These are phyloP conservation scores for Dipodomys ordii DNA, from an alignment of 2,113 vertebrate species.

Conservation along the genomic window DNA sequence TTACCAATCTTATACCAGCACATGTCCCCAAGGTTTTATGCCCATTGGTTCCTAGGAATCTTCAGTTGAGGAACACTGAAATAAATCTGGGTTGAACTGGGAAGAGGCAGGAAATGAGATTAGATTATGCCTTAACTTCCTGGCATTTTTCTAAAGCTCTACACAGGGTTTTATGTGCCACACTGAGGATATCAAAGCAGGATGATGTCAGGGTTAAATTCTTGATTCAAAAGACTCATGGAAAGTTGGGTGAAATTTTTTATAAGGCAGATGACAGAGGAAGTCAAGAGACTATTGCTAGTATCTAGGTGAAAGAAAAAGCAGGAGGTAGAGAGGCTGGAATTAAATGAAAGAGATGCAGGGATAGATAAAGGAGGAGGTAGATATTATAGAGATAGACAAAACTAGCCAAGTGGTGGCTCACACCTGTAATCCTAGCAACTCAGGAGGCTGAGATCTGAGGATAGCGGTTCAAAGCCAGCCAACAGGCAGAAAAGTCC, in stretches of 20 bases:
- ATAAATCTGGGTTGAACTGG: neutral
- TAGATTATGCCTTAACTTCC: neutral
- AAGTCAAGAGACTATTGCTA: neutral
- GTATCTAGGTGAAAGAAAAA: neutral
- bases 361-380: neutral
- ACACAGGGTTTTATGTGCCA: neutral
- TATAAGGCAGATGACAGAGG: neutral
- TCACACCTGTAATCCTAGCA: no score
- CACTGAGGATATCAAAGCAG: neutral
- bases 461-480: no score
- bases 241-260: neutral
- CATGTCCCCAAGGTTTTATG: neutral
- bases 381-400: no score
- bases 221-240: neutral
- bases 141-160: neutral
- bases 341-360: conserved; percentile 1
- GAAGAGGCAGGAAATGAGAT: neutral
- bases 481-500: no score
- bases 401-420: no score
- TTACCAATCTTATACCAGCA: neutral
- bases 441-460: no score
- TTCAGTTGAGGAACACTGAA: neutral
- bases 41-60: neutral
- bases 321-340: neutral
- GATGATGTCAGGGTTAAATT: neutral